Evolutionary conservation across 2,888 invertebrate species (phyloP), one percentile per base, ranked within the genome.

Genomic region (Brenthis hecate): DNA sequence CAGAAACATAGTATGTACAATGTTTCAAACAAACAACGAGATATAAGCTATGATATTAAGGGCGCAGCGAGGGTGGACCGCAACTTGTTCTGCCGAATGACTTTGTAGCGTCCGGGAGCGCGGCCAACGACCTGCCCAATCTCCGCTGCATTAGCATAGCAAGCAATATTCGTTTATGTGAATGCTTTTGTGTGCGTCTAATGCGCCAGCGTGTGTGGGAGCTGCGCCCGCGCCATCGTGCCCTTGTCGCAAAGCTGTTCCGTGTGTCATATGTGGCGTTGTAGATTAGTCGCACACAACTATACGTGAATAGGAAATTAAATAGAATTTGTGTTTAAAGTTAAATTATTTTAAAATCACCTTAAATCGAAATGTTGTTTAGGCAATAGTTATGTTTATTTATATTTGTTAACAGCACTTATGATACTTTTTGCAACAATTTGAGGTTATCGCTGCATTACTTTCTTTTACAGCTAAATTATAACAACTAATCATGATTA

Each of bases 51-150:
- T 43, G 36, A 3, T 8, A 43, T 43, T 77, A 81, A 85, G 85
- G 87, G 85, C 84, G 81, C 72, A 76, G 78, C 81, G 85, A 89
- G 89, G 90, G 91, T 89, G 86, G 87, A 80, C 82, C 73, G 72
- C 79, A 79, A 81, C 86, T 85, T 85, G 88, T 89, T 91, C 87
- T 89, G 89, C 86, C 91, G 89, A 91, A 87, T 88, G 91, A 87
- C 87, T 91, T 84, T 81, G 85, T 85, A 84, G 87, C 88, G 91
- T 91, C 91, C 90, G 92, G 91, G 91, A 89, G 83, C 79, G 85
- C 86, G 93, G 92, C 85, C 93, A 92, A 85, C 89, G 93, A 93
- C 93, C 93, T 92, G 88, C 89, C 93, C 93, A 92, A 93, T 93
- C 93, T 92, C 92, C 86, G 87, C 85, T 86, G 92, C 93, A 93